A percentile compares a stretch with the other conserved stretches of the same genome.
phyloP scores from a whole-genome alignment of 1,140 invertebrate species.

The Zaprionus africanus region DNA sequence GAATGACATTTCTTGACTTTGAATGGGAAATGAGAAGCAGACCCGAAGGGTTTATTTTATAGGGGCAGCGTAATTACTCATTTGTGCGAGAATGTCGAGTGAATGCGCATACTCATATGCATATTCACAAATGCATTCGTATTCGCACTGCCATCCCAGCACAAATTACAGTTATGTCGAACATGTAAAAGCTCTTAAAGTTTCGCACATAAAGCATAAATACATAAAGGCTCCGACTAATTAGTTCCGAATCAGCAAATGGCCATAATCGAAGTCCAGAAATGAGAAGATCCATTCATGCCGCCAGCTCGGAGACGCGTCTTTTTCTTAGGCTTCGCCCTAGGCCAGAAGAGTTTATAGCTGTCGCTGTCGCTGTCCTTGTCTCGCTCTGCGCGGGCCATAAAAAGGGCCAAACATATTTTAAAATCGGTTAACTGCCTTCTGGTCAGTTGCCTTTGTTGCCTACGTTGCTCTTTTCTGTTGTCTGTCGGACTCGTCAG shows the following conservation, averaged over 20 bases:
- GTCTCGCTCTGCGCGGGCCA: conserved; percentile 45
- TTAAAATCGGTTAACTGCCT: conserved; percentile 77
- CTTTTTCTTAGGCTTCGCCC: conserved; percentile 15
- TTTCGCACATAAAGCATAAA: conserved; percentile 36
- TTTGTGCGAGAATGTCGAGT: conserved; percentile 4
- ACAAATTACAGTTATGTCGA: conserved; percentile 5
- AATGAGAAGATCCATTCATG: conserved; percentile 49
- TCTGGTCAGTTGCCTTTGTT: conserved; percentile 42
- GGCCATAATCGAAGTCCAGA: conserved; percentile 73
- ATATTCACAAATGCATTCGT: conserved; percentile 15
- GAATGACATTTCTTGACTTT: conserved; percentile 1
- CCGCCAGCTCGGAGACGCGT: conserved; percentile 13
- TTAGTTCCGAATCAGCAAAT: conserved; percentile 82
- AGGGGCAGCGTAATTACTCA: conserved; percentile 18
- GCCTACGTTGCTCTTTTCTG: background rate
- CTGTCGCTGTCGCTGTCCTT: conserved; percentile 15
- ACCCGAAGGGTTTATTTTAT: conserved; percentile 2
- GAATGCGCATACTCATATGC: conserved; percentile 27
- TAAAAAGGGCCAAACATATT: conserved; percentile 70
- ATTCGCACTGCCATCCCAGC: conserved; percentile 6
- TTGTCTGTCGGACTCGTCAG: conserved; percentile 5
- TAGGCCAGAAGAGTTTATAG: conserved; percentile 38
- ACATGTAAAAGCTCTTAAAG: conserved; percentile 66
- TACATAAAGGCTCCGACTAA: conserved; percentile 39
- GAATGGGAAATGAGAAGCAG: background rate